Conservation (phyloP, 2,113 vertebrate genomes). For the Siniperca chuatsi region DNA sequence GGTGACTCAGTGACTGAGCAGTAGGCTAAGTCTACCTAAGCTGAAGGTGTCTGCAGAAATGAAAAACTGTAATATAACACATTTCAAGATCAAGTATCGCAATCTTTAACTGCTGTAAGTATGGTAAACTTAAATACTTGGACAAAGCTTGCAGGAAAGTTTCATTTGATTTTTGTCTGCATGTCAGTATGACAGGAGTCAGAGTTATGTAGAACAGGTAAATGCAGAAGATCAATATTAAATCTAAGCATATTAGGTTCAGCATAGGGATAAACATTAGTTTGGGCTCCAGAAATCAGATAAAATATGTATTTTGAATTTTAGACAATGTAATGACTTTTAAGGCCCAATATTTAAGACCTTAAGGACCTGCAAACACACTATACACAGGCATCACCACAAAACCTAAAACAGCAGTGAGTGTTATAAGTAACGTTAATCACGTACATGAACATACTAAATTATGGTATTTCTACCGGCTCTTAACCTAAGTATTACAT, state of each 20-base stretch:
- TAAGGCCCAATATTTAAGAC: not conserved
- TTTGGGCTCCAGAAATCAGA: not conserved
- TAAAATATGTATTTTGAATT: not conserved
- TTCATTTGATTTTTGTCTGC: not conserved
- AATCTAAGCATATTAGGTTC: not conserved
- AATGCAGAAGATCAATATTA: not conserved
- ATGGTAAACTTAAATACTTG: not conserved
- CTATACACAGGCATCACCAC: not conserved
- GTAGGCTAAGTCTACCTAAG: not conserved
- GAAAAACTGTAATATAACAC: not conserved
- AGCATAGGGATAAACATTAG: not conserved
- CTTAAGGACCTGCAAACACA: not conserved
- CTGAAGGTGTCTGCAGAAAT: not conserved
- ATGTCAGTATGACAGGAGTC: too few relatives aligned
- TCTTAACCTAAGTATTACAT: not conserved
- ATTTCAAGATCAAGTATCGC: not conserved
- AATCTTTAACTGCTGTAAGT: not conserved
- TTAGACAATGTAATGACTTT: not conserved
- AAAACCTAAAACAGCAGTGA: not conserved
- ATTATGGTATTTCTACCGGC: not conserved
- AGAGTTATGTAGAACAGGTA: not conserved
- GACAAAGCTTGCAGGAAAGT: not conserved
- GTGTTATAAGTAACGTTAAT: too few relatives aligned
- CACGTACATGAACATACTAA: too few relatives aligned
- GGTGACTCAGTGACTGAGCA: not conserved